Percentiles rank a stretch among this genome's conserved stretches.
phyloP scores from a whole-genome alignment of 2,888 invertebrate genomes.

The Ophraella communa region DNA sequence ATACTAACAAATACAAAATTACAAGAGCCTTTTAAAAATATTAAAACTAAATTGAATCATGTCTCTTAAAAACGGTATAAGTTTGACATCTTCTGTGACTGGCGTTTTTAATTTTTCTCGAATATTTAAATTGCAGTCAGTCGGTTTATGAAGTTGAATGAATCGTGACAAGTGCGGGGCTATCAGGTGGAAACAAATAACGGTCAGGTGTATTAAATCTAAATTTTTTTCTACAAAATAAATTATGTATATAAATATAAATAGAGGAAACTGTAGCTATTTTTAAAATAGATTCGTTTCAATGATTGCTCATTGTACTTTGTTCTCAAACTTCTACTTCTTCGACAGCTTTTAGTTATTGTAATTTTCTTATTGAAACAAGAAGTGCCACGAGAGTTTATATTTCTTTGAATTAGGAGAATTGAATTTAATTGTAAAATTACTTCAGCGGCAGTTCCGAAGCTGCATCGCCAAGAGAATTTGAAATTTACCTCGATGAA shows the following conservation, averaged over 20 bases:
- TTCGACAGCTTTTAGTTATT: not conserved
- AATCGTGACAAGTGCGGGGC: conserved; percentile 5
- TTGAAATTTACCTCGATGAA: conserved; percentile 26
- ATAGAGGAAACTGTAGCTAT: no score
- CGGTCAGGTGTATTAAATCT: not conserved
- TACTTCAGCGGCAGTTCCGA: conserved; percentile 4
- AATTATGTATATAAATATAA: no score
- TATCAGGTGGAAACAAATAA: conserved; percentile 11
- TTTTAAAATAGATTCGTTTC: no score
- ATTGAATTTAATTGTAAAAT: conserved; percentile 27
- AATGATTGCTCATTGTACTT: not conserved
- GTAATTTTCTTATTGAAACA: not conserved
- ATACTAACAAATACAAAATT: conserved; percentile 4
- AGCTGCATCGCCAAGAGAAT: conserved; percentile 7
- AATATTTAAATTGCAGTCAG: conserved; percentile 14
- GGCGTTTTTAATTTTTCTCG: conserved; percentile 23
- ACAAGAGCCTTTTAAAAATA: conserved; percentile 35
- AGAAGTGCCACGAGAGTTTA: not conserved
- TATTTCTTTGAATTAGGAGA: conserved; percentile 18
- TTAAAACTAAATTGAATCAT: conserved; percentile 36
- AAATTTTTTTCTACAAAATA: no score
- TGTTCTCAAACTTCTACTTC: not conserved
- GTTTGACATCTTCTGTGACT: conserved; percentile 33
- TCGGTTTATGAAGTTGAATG: not conserved
- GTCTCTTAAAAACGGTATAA: conserved; percentile 32